These are phyloP conservation scores for Muscicapa striata DNA, from an alignment of 2,797 vertebrate species.

Conservation along the genomic window DNA sequence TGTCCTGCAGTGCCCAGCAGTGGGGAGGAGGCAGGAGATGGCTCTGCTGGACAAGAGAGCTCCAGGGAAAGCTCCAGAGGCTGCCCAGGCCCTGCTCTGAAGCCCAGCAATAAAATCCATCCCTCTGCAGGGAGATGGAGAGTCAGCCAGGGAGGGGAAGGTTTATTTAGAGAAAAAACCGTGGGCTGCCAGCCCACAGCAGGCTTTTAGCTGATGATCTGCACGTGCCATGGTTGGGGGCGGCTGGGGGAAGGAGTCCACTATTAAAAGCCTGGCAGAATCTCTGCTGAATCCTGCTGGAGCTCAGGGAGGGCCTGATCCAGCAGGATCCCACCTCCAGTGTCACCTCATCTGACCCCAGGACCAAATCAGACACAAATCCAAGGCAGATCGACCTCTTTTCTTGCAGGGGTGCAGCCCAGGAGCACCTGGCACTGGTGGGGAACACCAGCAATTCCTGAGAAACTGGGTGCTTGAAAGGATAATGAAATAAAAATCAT, in stretches of 20 bases:
- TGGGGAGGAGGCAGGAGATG: not conserved
- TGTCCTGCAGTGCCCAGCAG: not conserved
- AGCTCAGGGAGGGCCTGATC: not conserved
- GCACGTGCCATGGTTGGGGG: constrained; percentile 42
- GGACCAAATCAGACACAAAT: not conserved
- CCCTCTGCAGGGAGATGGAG: not conserved
- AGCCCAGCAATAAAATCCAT: not conserved
- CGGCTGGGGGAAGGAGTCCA: constrained; percentile 45
- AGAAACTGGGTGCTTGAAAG: not conserved
- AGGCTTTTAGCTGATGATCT: constrained; percentile 61
- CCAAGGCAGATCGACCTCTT: not conserved
- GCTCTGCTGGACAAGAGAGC: not conserved
- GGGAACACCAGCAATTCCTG: not conserved
- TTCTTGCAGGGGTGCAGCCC: not conserved
- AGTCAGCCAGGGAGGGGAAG: constrained; percentile 41
- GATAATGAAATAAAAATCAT: too few species aligned
- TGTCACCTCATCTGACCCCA: not conserved
- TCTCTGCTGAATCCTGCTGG: not conserved
- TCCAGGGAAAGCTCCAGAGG: not conserved
- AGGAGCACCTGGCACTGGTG: rapidly evolving
- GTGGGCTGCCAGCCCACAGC: constrained; percentile 69
- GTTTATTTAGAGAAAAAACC: constrained; percentile 64
- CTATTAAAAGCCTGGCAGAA: constrained; percentile 19
- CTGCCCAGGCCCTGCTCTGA: not conserved
- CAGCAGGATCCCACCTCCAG: not conserved